Evolutionary conservation across 2,113 vertebrate genomes (phyloP), one percentile per base, ranked within the genome.

Genomic region (Pholis gunnellus): DNA sequence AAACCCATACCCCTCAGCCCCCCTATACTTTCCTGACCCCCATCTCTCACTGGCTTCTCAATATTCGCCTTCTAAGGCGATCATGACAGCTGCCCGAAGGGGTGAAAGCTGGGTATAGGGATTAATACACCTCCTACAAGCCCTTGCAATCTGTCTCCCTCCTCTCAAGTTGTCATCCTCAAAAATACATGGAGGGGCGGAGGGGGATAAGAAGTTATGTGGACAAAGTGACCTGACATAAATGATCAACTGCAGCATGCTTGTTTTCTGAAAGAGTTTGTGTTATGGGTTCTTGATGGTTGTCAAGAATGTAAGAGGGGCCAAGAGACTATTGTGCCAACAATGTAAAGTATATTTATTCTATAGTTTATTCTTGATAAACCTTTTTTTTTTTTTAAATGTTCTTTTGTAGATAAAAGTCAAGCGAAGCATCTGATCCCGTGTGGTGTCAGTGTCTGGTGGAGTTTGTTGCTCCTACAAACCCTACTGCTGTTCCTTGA

Each of bases 31-130:
- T 13, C 59, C 72, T 86, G 29, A 90, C 85, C 91, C 91, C 86
- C 75, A 20, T 89, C 89, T 87, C 92, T 90, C 82, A 83, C 85
- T 92, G 79, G 86, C 92, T 88, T 87, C 94, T 94, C 89, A 93
- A 93, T 93, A 91, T 95, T 96, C 75, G 92, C 95, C 95, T 96
- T 96, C 94, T 96, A 96, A 94, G 95, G 95, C 90, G 85, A 95
- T 94, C 90, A 17, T 93, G 93, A 95, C 95, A 96, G 95, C 95
- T 95, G 95, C 63, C 87, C 66, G 65, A 88, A 90, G 81, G 87
- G 81, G 82, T 87, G 75, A 90, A 90, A 87, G 89, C 85, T 90
- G 86, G 86, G 75, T 67, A 81, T 54, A 78, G 92, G 86, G 94
- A 95, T 94, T 93, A 94, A 96, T 95, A 94, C 90, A 91, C 91